phyloP scores from a whole-genome alignment of 2,888 invertebrate species.

The Linyphia triangularis region DNA sequence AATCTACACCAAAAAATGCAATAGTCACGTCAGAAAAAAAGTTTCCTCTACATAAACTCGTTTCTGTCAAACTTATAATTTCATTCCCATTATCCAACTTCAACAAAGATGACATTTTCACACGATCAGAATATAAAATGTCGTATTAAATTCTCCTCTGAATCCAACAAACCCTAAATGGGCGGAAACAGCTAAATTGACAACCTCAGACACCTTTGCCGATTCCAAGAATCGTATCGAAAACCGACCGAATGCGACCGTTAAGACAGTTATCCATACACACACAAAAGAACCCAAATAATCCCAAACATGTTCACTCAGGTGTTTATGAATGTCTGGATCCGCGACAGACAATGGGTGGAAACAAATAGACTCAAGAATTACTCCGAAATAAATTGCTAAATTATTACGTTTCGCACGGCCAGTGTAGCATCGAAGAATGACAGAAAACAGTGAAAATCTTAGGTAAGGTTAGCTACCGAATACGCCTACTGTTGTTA shows the following conservation, averaged over 20 bases:
- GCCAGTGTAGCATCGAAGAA: conserved; percentile 46
- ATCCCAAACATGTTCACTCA: conserved; percentile 4
- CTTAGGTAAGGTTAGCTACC: background rate
- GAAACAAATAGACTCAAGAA: conserved; percentile 63
- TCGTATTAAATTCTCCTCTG: background rate
- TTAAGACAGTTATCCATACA: conserved; percentile 37
- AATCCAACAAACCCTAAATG: background rate
- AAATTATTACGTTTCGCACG: conserved; percentile 66
- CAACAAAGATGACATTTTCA: conserved; percentile 9
- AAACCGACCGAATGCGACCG: background rate
- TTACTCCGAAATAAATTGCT: conserved; percentile 54
- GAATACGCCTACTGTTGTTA: background rate
- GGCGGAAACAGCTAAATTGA: background rate
- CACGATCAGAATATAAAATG: conserved; percentile 12
- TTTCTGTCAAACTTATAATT: background rate
- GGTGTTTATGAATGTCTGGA: conserved; percentile 66
- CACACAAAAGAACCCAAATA: conserved; percentile 20
- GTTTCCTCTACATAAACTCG: no score
- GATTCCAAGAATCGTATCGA: conserved; percentile 13
- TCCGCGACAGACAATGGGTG: conserved; percentile 62
- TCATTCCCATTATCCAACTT: background rate
- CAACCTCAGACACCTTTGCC: background rate
- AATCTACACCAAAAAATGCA: no score
- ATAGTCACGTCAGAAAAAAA: no score
- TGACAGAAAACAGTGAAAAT: conserved; percentile 14